Percentiles rank a stretch among this genome's conserved stretches.
Conservation (phyloP, 2,888 invertebrate genomes). For the Platycnemis pennipes region DNA sequence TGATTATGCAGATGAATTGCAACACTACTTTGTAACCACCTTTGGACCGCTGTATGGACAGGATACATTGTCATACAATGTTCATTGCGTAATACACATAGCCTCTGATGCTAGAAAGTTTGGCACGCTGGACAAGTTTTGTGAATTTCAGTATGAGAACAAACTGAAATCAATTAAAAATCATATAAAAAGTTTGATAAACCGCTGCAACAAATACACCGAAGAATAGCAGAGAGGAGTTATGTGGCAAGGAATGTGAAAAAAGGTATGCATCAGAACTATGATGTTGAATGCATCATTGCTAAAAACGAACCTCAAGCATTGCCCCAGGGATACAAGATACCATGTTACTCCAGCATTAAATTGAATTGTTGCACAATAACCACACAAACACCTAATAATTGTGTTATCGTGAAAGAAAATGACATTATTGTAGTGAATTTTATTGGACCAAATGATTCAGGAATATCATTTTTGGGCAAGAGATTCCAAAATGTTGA, state of each 20-base stretch:
- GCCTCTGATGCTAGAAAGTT: slow-evolving; percentile 75
- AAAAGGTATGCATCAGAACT: neutral
- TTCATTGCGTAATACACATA: slow-evolving; percentile 76
- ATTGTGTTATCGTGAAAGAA: neutral
- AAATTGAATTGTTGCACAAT: neutral
- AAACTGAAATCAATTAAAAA: slow-evolving; percentile 73
- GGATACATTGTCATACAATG: slow-evolving; percentile 76
- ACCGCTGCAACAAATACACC: slow-evolving; percentile 72
- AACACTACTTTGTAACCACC: slow-evolving; percentile 74
- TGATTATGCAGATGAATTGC: slow-evolving; percentile 72
- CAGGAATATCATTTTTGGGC: neutral
- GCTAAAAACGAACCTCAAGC: neutral
- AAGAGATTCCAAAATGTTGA: neutral
- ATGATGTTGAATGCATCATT: neutral
- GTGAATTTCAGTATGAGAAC: slow-evolving; percentile 77
- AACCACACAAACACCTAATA: neutral
- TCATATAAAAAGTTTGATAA: slow-evolving; percentile 70
- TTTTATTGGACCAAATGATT: neutral
- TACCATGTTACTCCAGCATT: neutral
- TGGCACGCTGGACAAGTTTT: slow-evolving; percentile 75
- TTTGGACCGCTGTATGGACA: slow-evolving; percentile 75
- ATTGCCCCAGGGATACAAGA: neutral
- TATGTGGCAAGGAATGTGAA: too few relatives aligned
- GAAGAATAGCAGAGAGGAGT: too few relatives aligned
- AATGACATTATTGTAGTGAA: neutral